Evolutionary conservation across 1,140 invertebrate species (phyloP), one percentile per base, ranked within the genome.

Genomic region (Ceratosolen solmsi): DNA sequence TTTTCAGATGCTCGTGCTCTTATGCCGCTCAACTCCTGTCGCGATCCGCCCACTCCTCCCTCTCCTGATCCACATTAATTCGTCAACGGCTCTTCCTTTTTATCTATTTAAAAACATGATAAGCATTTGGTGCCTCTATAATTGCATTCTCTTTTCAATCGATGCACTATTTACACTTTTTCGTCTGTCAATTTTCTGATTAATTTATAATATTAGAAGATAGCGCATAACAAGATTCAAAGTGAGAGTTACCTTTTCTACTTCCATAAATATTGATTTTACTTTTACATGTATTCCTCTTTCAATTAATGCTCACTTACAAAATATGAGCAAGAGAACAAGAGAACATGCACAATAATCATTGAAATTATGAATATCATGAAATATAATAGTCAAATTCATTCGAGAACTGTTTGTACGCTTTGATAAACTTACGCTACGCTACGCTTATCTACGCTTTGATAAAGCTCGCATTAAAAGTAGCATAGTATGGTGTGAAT

Each of bases 21-120:
- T n/a, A n/a, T 49, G 36, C 17, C 0, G 22, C 41, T 51, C 30
- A 51, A 25, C 74, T 65, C 51, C 74, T 27, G 70, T 49, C 38
- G 36, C 60, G 30, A 33, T 11, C 15, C 54, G 68, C 36, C 54
- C 51, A 41, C 54, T n/a, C 8, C 25, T 3, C 3, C 13, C 54
- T 33, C 65, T 74, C 65, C 65, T 82, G 72, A 82, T 77, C 74
- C 36, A 8, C 60, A 63, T 72, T 20, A 27, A 82, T 82, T 82
- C 49, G 11, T 82, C 74, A 58, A 22, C 15, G 33, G 46, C 58
- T 65, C 49, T 65, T 74, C 79, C 11, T 68, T 49, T 68, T 75
- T 68, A 70, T 75, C 58, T 56, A 58, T 36, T 74, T 73, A 56
- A 51, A 70, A 75, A 30, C 46, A 41, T 3, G 8, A 11, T 27